Evolutionary conservation across 2,113 vertebrate genomes (phyloP), one percentile per base, ranked within the genome.

Genomic region (Tragulus kanchil): DNA sequence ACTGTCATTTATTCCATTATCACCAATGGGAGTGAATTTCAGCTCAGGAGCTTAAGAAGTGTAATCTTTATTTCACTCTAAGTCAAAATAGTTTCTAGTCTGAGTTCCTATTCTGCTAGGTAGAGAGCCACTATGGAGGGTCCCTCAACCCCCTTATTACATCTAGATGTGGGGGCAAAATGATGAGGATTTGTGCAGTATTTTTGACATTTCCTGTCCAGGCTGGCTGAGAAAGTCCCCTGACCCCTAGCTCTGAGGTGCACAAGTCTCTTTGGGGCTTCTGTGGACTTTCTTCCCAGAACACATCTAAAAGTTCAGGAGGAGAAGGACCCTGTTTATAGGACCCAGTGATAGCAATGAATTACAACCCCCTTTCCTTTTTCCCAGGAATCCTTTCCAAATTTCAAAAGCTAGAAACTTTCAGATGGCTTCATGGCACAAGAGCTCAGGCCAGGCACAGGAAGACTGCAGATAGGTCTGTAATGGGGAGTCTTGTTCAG

Each of bases 341-440:
- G 36, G 50, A 78, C 23, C 42, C 45, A 82, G 42, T 1, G 48
- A 16, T 31, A 89, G 42, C 64, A 48, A 62, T 50, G 28, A 89
- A 45, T 77, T 13, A 71, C 28, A 31, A 52, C 56, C 28, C 9
- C 14, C 6, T 65, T 17, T 36, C 19, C 36, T 36, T 42, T 62
- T 26, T 65, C 42, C 21, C 83, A 71, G 59, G 19, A 69, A 61
- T 61, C 31, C 13, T 90, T 82, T 87, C 28, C 89, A 36, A 52
- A 79, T 71, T 87, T 62, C 77, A 83, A 26, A 78, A 91, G 28
- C 77, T 62, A 59, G 75, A 88, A 58, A 31, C 48, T 94, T 94
- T 88, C 62, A 36, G 8, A 59, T 73, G 69, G 11, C 62, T 94
- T 84, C 78, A 65, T 4, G 16, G 2, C 25, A 15, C 9, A 64